Evolutionary conservation across 2,888 invertebrate species (phyloP), one percentile per base, ranked within the genome.

Genomic region (Ormyrus thymus): DNA sequence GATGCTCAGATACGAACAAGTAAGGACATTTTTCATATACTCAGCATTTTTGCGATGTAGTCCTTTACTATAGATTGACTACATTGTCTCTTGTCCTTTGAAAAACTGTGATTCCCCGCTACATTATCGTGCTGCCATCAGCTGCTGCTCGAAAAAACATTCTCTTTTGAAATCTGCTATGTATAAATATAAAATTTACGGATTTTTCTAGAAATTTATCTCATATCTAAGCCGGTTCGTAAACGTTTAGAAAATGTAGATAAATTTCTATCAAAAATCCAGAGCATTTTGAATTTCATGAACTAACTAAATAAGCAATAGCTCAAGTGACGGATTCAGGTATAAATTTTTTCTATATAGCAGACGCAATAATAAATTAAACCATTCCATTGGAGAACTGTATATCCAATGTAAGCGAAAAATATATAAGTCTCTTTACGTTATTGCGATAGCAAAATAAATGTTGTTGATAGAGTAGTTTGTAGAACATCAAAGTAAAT

Each of bases 31-130:
- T 69, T 56, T 56, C 29, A 29, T 29, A 29, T 29, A 29, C 29
- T 29, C 7, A 55, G 58, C 59, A 51, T 72, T 61, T 72, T 61
- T 8, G 46, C 72, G 50, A 61, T 46, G 13, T 53, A 51, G 8
- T 45, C 43, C 10, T 72, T 51, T 62, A 50, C 53, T 29, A 11
- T 46, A 53, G 65, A 66, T 73, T 15, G 72, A 72, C 61, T 72
- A 55, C 6, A 74, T 50, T 65, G 29, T 65, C 64, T 48, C 64
- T 68, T 75, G 59, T 68, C 59, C 75, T 75, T 68, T 59, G 51
- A 68, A 68, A 56, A 75, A 59, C 75, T 75, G 75, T 75, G 75
- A 75, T 75, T 75, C 66, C 75, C 66, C 75, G 66, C 59, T 66
- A 66, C 58, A 45, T 74, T 75, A 59, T 73, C 73, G 43, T 73